These are phyloP conservation scores for Rhorus exstirpatorius DNA, from an alignment of 2,888 invertebrate species.

Conservation along the genomic window DNA sequence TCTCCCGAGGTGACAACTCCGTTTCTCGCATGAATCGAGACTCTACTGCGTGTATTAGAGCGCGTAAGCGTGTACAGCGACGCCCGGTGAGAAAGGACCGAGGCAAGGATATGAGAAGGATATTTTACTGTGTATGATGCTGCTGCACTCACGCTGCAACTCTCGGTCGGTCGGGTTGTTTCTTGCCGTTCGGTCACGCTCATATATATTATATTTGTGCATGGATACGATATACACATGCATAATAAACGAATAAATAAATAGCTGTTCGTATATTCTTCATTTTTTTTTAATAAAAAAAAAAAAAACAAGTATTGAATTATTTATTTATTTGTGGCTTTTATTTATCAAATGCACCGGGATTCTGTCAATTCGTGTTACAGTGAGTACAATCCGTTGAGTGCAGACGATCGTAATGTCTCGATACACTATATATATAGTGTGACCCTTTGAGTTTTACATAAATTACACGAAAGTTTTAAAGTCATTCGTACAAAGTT, in stretches of 20 bases:
- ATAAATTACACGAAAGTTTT: background rate
- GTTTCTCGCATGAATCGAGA: too few relatives aligned
- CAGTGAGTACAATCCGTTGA: background rate
- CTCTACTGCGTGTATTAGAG: conserved; percentile 16
- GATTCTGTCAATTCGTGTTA: background rate
- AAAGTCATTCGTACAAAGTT: background rate
- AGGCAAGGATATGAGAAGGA: conserved; percentile 55
- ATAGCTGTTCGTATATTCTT: background rate
- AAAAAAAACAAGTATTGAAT: background rate
- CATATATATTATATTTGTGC: conserved; percentile 10
- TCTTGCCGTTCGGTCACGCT: conserved; percentile 15
- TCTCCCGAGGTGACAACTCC: too few relatives aligned
- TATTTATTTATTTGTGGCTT: background rate
- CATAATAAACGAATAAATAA: background rate
- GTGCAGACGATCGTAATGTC: background rate
- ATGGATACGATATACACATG: background rate
- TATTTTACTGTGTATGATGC: conserved; percentile 36
- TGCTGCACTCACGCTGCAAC: conserved; percentile 52
- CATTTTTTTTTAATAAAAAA: background rate
- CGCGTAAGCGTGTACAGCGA: conserved; percentile 39
- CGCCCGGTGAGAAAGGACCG: conserved; percentile 60
- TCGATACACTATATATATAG: background rate
- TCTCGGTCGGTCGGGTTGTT: conserved; percentile 30
- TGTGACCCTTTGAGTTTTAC: background rate
- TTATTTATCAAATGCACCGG: background rate